These are phyloP conservation scores for Apostichopus japonicus DNA, from an alignment of 35 echinoderm and acorn worm species.

Conservation along the genomic window DNA sequence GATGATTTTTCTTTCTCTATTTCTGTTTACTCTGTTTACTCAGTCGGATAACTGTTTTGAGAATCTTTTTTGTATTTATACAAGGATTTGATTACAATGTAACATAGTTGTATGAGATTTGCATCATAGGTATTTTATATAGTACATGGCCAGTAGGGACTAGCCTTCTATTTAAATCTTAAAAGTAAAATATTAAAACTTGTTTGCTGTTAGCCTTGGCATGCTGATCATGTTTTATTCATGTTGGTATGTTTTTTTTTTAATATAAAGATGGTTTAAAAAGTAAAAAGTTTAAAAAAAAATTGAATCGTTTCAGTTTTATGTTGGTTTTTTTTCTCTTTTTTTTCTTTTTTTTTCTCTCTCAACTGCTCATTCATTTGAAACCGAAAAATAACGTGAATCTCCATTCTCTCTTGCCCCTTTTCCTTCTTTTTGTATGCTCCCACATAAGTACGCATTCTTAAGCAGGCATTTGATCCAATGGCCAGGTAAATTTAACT, in stretches of 20 bases:
- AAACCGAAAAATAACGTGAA: conserved; percentile 38
- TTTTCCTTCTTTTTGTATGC: conserved; percentile 60
- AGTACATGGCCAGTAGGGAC: too few species aligned
- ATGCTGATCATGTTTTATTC: background rate
- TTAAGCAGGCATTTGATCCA: conserved; percentile 61
- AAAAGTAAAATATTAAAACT: too few species aligned
- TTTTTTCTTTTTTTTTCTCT: background rate
- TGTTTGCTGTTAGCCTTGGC: background rate
- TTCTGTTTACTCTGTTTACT: too few species aligned
- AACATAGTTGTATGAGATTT: too few species aligned
- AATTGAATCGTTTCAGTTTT: too few species aligned
- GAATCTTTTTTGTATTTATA: too few species aligned
- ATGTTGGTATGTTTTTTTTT: background rate
- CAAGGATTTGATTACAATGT: too few species aligned
- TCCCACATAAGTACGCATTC: conserved; percentile 62
- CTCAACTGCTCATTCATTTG: conserved; percentile 38
- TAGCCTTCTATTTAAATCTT: too few species aligned
- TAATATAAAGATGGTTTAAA: background rate
- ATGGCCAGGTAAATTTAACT: conserved; percentile 51
- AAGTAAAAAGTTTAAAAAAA: too few species aligned
- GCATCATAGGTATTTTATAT: too few species aligned
- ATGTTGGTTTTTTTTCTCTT: conserved; percentile 17
- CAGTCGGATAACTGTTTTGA: too few species aligned
- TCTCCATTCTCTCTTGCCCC: conserved; percentile 51
- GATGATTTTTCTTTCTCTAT: too few species aligned